These are phyloP conservation scores for Crypturellus tataupa DNA, from an alignment of 2,797 vertebrate species.

Conservation along the genomic window DNA sequence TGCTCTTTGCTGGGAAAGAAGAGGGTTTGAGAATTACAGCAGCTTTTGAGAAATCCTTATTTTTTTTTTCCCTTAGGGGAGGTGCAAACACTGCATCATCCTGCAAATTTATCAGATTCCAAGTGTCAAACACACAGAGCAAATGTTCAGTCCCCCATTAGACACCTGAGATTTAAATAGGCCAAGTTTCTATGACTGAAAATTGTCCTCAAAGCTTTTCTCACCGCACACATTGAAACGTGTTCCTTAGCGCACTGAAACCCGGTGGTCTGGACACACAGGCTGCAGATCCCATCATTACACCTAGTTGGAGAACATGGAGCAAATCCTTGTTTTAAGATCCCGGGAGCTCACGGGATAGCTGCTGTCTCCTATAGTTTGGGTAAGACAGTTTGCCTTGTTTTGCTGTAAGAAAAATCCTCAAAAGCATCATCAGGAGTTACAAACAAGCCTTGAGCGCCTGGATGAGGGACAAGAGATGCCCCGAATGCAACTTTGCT, in stretches of 20 bases:
- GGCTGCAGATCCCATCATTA: not conserved
- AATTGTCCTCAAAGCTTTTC: not conserved
- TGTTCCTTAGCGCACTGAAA: not conserved
- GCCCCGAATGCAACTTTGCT: not conserved
- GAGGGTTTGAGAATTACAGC: not conserved
- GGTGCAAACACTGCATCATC: not conserved
- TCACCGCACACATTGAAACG: fast-evolving
- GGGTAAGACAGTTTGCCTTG: fast-evolving
- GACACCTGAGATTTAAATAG: not conserved
- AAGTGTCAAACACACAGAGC: not conserved
- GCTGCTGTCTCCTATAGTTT: too few species aligned
- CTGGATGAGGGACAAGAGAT: not conserved
- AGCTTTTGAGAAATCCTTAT: not conserved
- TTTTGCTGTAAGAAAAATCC: not conserved
- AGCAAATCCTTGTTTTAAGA: too few species aligned
- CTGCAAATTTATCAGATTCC: not conserved
- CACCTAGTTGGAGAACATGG: too few species aligned
- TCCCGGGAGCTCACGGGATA: too few species aligned
- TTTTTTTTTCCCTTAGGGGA: too few species aligned
- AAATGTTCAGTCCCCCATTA: not conserved
- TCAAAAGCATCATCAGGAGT: not conserved
- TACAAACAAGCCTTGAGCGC: not conserved
- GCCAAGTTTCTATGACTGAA: not conserved
- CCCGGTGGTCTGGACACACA: fast-evolving
- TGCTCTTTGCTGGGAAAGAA: constrained; percentile 21